Evolutionary conservation across 2,888 invertebrate species (phyloP).

Genomic region (Luperina testacea): DNA sequence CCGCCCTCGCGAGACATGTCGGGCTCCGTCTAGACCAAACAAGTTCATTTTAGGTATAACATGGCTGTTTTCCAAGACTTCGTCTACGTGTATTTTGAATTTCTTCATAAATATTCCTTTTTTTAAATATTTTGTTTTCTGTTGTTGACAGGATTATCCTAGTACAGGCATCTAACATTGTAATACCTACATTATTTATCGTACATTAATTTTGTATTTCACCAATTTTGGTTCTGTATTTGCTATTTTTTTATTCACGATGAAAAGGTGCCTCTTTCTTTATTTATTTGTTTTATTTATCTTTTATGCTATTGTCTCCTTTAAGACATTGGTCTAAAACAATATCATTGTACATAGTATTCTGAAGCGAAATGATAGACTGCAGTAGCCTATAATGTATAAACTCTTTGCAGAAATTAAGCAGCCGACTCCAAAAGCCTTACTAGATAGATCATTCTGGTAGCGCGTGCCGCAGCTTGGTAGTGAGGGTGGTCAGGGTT

Average conservation of each 20-base stretch:
- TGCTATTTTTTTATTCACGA: not conserved
- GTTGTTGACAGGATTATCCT: not conserved
- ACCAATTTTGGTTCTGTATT: not conserved
- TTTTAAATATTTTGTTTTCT: not conserved
- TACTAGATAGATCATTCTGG: slow-evolving; percentile 95
- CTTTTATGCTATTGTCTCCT: not conserved
- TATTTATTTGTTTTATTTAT: too few species aligned
- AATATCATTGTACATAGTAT: not conserved
- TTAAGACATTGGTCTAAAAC: not conserved
- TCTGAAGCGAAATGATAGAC: not conserved
- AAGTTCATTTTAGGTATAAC: not conserved
- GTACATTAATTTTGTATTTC: not conserved
- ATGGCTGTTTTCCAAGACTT: not conserved
- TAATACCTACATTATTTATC: not conserved
- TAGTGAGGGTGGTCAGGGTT: slow-evolving; percentile 98
- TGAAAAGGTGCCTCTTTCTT: not conserved
- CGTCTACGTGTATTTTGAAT: not conserved
- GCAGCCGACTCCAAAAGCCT: slow-evolving; percentile 1
- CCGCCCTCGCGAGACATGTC: slow-evolving; percentile 99
- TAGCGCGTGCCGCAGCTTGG: slow-evolving; percentile 95
- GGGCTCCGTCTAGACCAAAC: slow-evolving; percentile 92
- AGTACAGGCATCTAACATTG: not conserved
- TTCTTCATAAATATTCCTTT: not conserved
- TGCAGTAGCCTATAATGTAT: not conserved
- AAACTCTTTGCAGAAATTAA: not conserved